Percentiles rank a stretch among this genome's conserved stretches.
phyloP scores from a whole-genome alignment of 2,797 vertebrate genomes.

The Synanceia verrucosa region DNA sequence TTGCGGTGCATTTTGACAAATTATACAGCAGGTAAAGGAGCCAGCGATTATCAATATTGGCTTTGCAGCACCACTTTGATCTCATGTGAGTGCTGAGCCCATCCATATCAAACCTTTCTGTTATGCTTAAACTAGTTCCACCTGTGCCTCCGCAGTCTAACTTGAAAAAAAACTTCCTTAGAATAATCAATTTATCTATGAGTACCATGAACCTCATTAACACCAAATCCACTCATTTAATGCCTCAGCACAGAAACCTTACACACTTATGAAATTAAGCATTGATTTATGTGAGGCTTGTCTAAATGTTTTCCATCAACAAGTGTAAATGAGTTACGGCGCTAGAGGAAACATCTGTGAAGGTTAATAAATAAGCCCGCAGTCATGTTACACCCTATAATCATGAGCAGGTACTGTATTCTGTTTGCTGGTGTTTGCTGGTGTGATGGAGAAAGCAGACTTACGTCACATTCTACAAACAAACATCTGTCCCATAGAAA shows the following conservation, averaged over 20 bases:
- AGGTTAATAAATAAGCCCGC: constrained; percentile 53
- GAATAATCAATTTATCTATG: constrained; percentile 45
- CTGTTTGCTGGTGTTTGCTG: constrained; percentile 30
- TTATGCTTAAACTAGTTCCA: constrained; percentile 55
- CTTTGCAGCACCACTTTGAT: constrained; percentile 62
- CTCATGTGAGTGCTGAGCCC: constrained; percentile 41
- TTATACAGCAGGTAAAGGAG: constrained; percentile 45
- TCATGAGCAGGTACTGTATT: constrained; percentile 24
- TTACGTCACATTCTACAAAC: constrained; percentile 29
- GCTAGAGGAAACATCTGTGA: constrained; percentile 59
- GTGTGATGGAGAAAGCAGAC: constrained; percentile 4
- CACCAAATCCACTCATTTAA: constrained; percentile 38
- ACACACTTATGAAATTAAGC: constrained; percentile 22
- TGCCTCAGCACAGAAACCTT: constrained; percentile 26
- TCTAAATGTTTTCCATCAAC: constrained; percentile 62
- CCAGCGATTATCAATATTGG: constrained; percentile 60
- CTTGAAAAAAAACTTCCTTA: neutral
- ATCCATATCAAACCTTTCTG: constrained; percentile 48
- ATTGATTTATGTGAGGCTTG: constrained; percentile 27
- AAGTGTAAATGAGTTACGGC: constrained; percentile 66
- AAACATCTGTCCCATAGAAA: constrained; percentile 56
- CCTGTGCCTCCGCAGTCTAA: constrained; percentile 41
- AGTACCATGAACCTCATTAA: constrained; percentile 64
- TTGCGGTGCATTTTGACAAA: constrained; percentile 40
- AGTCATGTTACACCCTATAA: constrained; percentile 40